Base-by-base conservation (phyloP, 2,888 invertebrate species). In the Gymnoscelis rufifasciata region DNA sequence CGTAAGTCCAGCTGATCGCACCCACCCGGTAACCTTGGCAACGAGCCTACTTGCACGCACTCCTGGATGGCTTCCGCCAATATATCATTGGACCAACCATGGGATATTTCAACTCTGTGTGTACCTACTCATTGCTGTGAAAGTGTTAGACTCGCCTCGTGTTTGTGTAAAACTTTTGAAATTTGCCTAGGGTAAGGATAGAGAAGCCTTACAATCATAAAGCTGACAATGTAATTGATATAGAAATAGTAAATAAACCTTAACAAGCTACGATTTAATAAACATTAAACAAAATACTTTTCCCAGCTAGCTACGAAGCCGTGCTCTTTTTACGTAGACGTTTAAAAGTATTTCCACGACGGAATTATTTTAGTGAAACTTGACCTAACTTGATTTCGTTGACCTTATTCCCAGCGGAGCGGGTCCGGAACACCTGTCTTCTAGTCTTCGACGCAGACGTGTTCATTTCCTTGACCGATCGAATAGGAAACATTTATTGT, bases 1-100 rank as follows among this genome's bases (percentile, higher is more conserved):
- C 84, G 80, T 86, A 86, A 86, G 79, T 73, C 80, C 86, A 86
- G 86, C 86, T 86, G 86, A 86, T 86, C 83, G 77, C 78, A 77
- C 81, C 83, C 79, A 76, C 80, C 82, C 81, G 62, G 83, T 84
- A 86, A 84, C 86, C 84, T 86, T 84, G 83, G 72, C 75, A 79
- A 84, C 83, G 73, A 72, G 73, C 73, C 71, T 69, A 51, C 33
- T 47, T 72, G 78, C 75, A 78, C 75, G 74, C 74, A 66, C 63
- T 66, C 61, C 64, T 57, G 52, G 57, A 56, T 57, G 58, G 52
- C 47, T 56, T 56, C 60, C 62, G 57, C 58, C 56, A 51, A 29
- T 50, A 26, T 45, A 50, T 36, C 45, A 38, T 50, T 52, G 44
- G 58, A 48, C 56, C 10, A 35, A 38, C 14, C 19, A 12, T 19